A percentile compares a stretch with the other conserved stretches of the same genome.
phyloP scores from a whole-genome alignment of 2,113 vertebrate genomes.

The Jaculus jaculus region DNA sequence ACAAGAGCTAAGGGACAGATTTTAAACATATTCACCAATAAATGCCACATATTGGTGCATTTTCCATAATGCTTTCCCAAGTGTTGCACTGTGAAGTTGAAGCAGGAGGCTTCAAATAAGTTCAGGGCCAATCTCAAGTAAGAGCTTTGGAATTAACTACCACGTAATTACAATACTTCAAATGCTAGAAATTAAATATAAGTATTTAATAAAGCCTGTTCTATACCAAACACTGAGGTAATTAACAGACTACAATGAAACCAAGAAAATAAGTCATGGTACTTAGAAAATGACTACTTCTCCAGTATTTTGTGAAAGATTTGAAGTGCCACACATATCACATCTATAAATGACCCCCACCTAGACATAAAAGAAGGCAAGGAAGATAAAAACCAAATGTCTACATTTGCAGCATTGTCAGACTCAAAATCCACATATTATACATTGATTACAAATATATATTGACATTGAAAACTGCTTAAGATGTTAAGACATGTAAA shows the following conservation, averaged over 20 bases:
- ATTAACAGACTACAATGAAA: background rate
- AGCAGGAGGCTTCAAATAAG: background rate
- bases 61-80: background rate
- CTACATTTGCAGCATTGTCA: background rate
- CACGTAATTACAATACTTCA: background rate
- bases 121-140: background rate
- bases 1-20: background rate
- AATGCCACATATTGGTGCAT: conserved; percentile 16
- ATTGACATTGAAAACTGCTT: background rate
- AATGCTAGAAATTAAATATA: conserved; percentile 6
- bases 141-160: background rate
- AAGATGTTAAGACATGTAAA: conserved; percentile 8
- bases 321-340: too few species aligned
- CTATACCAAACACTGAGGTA: background rate
- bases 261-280: background rate
- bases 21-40: conserved; percentile 30
- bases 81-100: background rate
- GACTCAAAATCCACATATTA: background rate
- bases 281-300: background rate
- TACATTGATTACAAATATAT: background rate
- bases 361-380: background rate
- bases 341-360: background rate
- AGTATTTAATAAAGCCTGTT: conserved; percentile 7
- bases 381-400: background rate
- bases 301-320: background rate